Evolutionary conservation across 2,113 vertebrate species (phyloP).

Genomic region (Synodontis membranacea): DNA sequence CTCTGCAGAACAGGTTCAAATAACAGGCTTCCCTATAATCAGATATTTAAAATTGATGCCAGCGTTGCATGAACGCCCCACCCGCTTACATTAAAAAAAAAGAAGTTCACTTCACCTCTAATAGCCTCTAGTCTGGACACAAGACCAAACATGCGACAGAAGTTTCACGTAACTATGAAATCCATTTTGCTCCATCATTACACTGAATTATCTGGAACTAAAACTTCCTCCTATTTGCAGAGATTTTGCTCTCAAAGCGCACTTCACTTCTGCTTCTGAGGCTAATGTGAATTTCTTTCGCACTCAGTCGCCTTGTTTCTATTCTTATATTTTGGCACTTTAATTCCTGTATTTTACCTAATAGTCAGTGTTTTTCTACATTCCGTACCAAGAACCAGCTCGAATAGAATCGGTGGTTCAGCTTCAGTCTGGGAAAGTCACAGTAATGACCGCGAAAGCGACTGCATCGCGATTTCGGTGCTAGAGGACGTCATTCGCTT

Average conservation of each 20-base stretch:
- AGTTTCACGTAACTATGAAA: slow-evolving; percentile 26
- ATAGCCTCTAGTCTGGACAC: background rate
- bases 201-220: slow-evolving; percentile 6
- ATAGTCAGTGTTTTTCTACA: background rate
- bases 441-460: background rate
- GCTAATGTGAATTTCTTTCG: background rate
- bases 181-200: slow-evolving; percentile 30
- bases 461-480: background rate
- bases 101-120: slow-evolving; percentile 1
- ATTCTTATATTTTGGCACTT: background rate
- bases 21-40: slow-evolving; percentile 1
- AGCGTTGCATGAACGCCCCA: background rate
- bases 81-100: background rate
- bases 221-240: slow-evolving; percentile 19
- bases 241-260: background rate
- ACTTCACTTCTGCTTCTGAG: slow-evolving; percentile 8
- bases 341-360: background rate
- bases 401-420: background rate
- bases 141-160: background rate
- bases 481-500: background rate
- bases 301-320: background rate
- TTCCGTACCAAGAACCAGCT: background rate
- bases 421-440: background rate
- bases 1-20: slow-evolving; percentile 1
- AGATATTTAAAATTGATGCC: background rate